These are phyloP conservation scores for Loris lydekkerianus DNA, from an alignment of 2,797 vertebrate genomes.

Conservation along the genomic window DNA sequence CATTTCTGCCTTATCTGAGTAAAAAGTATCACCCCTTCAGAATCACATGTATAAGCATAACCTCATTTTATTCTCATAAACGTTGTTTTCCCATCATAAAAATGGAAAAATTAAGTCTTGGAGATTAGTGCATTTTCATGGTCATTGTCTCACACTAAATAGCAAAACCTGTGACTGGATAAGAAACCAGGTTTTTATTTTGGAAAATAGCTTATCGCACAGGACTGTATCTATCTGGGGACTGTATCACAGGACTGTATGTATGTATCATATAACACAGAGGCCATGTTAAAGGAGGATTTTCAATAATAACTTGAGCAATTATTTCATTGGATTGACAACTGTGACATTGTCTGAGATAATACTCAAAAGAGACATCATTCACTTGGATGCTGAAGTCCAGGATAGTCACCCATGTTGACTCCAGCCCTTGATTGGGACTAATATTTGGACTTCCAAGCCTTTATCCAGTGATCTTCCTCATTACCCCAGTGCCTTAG, in stretches of 20 bases:
- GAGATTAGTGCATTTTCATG: not conserved
- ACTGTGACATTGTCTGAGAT: not conserved
- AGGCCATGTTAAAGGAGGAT: constrained; percentile 39
- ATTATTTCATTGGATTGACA: constrained; percentile 23
- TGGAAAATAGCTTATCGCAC: not conserved
- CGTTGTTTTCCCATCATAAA: not conserved
- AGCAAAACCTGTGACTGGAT: not conserved
- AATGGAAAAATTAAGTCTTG: constrained; percentile 2
- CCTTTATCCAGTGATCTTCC: not conserved
- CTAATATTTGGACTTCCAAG: not conserved
- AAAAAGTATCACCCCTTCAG: constrained; percentile 47
- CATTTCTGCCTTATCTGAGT: constrained; percentile 20
- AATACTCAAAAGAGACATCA: not conserved
- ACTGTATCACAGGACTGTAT: not conserved
- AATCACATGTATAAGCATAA: not conserved
- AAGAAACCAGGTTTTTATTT: not conserved
- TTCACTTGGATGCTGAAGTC: constrained; percentile 5
- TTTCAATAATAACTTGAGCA: constrained; percentile 38
- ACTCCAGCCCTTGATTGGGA: not conserved
- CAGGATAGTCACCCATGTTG: not conserved
- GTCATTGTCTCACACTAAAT: not conserved
- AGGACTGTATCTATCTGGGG: not conserved
- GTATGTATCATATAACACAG: not conserved
- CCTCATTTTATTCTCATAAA: not conserved
- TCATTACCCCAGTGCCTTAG: not conserved